Percentiles rank a stretch among this genome's conserved stretches.
These are phyloP conservation scores for Tetranychus piercei DNA, from an alignment of 2,888 invertebrate species.

Conservation along the genomic window DNA sequence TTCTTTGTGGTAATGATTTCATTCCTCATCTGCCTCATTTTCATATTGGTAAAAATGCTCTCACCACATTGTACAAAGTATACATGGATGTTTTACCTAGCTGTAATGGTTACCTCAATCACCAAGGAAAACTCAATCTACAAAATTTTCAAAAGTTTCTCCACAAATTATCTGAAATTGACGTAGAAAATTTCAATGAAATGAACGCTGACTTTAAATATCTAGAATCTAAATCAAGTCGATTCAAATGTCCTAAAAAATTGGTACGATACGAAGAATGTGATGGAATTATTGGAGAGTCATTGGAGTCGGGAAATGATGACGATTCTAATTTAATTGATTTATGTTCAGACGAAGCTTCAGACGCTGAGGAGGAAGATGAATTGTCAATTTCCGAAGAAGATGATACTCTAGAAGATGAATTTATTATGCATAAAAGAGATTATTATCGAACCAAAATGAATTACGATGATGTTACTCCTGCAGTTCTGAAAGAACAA, in stretches of 20 bases:
- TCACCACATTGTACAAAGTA: constrained; percentile 64
- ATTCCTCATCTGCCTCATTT: constrained; percentile 86
- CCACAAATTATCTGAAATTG: constrained; percentile 29
- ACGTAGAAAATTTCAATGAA: constrained; percentile 32
- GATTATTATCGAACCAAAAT: constrained; percentile 82
- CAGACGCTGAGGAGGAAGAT: constrained; percentile 13
- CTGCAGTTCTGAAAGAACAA: constrained; percentile 57
- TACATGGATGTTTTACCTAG: constrained; percentile 70
- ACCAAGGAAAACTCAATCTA: constrained; percentile 62
- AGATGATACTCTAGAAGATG: constrained; percentile 34
- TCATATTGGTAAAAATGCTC: constrained; percentile 73
- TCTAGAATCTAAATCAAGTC: constrained; percentile 38
- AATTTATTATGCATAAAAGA: constrained; percentile 64
- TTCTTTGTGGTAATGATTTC: constrained; percentile 92
- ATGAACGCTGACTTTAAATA: constrained; percentile 49
- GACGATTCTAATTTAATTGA: background rate
- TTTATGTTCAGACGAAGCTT: constrained; percentile 9
- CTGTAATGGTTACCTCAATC: constrained; percentile 81
- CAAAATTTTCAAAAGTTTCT: constrained; percentile 60
- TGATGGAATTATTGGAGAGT: background rate
- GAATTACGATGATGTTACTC: constrained; percentile 53
- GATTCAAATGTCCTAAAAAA: background rate
- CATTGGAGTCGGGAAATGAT: background rate
- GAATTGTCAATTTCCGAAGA: constrained; percentile 7
- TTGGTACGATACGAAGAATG: background rate